A percentile compares a stretch with the other conserved stretches of the same genome.
Conservation (phyloP, 1,140 invertebrate species). For the Trissolcus basalis region DNA sequence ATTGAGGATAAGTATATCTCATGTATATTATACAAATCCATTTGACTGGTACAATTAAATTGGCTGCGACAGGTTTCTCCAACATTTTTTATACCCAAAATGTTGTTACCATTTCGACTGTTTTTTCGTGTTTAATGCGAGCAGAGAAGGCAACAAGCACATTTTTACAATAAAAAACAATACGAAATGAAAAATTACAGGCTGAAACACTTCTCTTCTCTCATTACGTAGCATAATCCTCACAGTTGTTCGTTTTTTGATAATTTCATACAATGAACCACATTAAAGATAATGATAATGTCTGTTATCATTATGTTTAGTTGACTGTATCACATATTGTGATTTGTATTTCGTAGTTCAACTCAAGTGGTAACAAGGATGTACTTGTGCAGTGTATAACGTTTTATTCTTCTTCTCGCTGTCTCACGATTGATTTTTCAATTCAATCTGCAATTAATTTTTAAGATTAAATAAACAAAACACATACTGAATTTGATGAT, state of each 20-base stretch:
- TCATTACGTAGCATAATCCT: constrained; percentile 27
- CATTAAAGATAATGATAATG: constrained; percentile 32
- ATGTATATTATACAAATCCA: constrained; percentile 36
- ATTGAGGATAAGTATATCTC: constrained; percentile 26
- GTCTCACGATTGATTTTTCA: too few relatives aligned
- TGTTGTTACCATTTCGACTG: constrained; percentile 29
- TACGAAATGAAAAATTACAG: too few relatives aligned
- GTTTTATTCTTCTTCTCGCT: too few relatives aligned
- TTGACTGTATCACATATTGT: constrained; percentile 49
- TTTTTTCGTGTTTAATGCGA: constrained; percentile 39
- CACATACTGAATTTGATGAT: too few relatives aligned
- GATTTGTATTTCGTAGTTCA: constrained; percentile 23
- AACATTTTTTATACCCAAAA: constrained; percentile 52
- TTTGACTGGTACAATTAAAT: constrained; percentile 46
- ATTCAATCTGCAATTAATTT: too few relatives aligned
- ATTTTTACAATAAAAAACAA: too few relatives aligned
- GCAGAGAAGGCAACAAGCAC: constrained; percentile 16
- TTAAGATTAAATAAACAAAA: too few relatives aligned
- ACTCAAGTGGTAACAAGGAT: constrained; percentile 21
- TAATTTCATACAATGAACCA: constrained; percentile 26
- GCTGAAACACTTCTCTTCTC: constrained; percentile 33
- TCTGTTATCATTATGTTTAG: constrained; percentile 35
- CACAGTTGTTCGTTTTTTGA: constrained; percentile 32
- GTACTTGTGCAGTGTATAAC: constrained; percentile 19
- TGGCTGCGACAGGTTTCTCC: constrained; percentile 55